Percentiles rank a stretch among this genome's conserved stretches.
Evolutionary conservation across 2,888 invertebrate species (phyloP).

Genomic region (Chloroclysta siterata): DNA sequence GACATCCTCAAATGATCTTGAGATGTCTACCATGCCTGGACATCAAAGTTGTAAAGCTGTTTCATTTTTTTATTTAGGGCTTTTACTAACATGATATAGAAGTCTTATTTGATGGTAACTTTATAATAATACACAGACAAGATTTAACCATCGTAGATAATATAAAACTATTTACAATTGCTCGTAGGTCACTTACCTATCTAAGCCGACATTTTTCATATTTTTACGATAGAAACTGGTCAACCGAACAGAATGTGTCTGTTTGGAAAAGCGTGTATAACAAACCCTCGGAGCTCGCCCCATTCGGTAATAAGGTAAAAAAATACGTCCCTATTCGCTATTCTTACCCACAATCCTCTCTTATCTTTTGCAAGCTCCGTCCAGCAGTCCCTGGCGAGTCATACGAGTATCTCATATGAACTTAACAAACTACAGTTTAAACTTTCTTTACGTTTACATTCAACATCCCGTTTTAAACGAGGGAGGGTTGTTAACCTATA

Average conservation of each 20-base stretch:
- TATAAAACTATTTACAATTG: too few relatives aligned
- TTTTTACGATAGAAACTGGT: conserved; percentile 13
- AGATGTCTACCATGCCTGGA: too few relatives aligned
- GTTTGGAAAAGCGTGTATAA: conserved; percentile 20
- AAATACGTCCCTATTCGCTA: conserved; percentile 23
- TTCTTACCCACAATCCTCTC: conserved; percentile 23
- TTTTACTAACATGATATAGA: neutral
- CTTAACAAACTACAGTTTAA: conserved; percentile 30
- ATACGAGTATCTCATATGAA: conserved; percentile 29
- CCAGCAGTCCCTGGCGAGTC: conserved; percentile 29
- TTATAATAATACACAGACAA: too few relatives aligned
- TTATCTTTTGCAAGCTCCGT: conserved; percentile 30
- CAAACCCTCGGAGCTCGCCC: conserved; percentile 16
- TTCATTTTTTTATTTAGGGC: neutral
- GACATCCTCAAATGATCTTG: too few relatives aligned
- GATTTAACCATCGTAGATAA: too few relatives aligned
- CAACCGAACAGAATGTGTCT: conserved; percentile 3
- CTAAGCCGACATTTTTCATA: neutral
- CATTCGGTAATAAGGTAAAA: conserved; percentile 29
- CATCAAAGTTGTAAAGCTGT: too few relatives aligned
- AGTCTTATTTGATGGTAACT: too few relatives aligned
- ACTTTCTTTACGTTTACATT: conserved; percentile 31
- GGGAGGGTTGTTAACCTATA: conserved; percentile 17
- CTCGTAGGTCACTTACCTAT: too few relatives aligned
- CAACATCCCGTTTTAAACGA: conserved; percentile 25